phyloP scores from a whole-genome alignment of 2,113 vertebrate genomes.

The Entelurus aequoreus region DNA sequence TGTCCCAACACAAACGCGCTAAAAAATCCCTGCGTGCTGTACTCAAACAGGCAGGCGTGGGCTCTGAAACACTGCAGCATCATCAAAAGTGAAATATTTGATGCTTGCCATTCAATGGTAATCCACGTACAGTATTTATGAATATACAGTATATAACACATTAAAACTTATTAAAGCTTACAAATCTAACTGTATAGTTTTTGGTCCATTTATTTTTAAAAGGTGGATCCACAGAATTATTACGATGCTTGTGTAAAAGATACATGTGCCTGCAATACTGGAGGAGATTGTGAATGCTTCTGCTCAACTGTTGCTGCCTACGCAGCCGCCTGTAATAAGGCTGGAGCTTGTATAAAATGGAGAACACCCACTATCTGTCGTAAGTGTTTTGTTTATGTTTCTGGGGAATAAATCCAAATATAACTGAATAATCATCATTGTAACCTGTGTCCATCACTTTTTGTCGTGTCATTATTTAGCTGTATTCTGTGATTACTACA shows the following conservation, averaged over 20 bases:
- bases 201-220: slow-evolving; percentile 8
- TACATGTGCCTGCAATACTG: slow-evolving; percentile 84
- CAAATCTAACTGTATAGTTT: not conserved
- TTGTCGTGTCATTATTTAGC: slow-evolving; percentile 61
- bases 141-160: not conserved
- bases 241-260: slow-evolving; percentile 84
- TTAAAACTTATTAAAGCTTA: too few relatives aligned
- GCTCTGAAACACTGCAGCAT: slow-evolving; percentile 78
- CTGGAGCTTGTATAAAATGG: slow-evolving; percentile 81
- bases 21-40: slow-evolving; percentile 66
- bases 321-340: slow-evolving; percentile 79
- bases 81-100: slow-evolving; percentile 73
- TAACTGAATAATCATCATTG: not conserved
- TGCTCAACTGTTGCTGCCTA: slow-evolving; percentile 90
- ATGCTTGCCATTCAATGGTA: slow-evolving; percentile 75
- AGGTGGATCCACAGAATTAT: slow-evolving; percentile 82
- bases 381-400: slow-evolving; percentile 65
- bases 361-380: slow-evolving; percentile 85
- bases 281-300: slow-evolving; percentile 91
- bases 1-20: slow-evolving; percentile 67
- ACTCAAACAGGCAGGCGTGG: slow-evolving; percentile 78
- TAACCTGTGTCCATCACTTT: not conserved
- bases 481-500: slow-evolving; percentile 90
- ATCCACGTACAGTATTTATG: not conserved
- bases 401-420: not conserved